These are phyloP conservation scores for Steromphala cineraria DNA, from an alignment of 2,888 invertebrate species.

Conservation along the genomic window DNA sequence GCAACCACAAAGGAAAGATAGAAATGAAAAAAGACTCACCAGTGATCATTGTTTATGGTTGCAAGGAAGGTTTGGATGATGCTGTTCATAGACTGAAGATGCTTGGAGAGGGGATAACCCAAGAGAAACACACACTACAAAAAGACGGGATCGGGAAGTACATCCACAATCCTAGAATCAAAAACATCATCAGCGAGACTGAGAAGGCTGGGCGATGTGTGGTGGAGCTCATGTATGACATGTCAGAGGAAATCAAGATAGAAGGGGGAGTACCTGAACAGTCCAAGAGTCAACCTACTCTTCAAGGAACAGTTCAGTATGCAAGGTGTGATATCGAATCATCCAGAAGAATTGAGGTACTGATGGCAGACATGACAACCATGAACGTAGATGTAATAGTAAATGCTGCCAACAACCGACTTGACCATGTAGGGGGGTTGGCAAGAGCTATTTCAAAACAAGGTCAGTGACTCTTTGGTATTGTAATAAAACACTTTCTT, in stretches of 20 bases:
- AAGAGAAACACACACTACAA: conserved; percentile 19
- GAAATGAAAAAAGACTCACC: conserved; percentile 23
- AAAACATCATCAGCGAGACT: conserved; percentile 9
- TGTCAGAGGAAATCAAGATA: neutral
- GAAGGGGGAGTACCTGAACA: neutral
- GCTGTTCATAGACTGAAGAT: conserved; percentile 1
- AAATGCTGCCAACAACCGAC: conserved; percentile 45
- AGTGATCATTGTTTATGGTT: conserved; percentile 27
- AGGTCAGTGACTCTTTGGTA: conserved; percentile 29
- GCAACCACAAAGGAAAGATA: conserved; percentile 1
- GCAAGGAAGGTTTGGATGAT: conserved; percentile 17
- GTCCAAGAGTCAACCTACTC: neutral
- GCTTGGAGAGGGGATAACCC: conserved; percentile 11
- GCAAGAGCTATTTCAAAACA: conserved; percentile 39
- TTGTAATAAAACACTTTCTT: too few relatives aligned
- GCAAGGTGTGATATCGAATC: neutral
- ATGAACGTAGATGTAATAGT: conserved; percentile 42
- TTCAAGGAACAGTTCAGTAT: neutral
- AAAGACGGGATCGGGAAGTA: conserved; percentile 32
- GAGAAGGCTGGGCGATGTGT: conserved; percentile 18
- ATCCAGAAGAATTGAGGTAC: neutral
- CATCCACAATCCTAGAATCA: conserved; percentile 25
- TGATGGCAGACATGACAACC: conserved; percentile 39
- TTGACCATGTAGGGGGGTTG: conserved; percentile 46
- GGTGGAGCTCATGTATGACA: neutral